Base-by-base conservation (phyloP, 2,113 vertebrate species). In the Canis aureus region DNA sequence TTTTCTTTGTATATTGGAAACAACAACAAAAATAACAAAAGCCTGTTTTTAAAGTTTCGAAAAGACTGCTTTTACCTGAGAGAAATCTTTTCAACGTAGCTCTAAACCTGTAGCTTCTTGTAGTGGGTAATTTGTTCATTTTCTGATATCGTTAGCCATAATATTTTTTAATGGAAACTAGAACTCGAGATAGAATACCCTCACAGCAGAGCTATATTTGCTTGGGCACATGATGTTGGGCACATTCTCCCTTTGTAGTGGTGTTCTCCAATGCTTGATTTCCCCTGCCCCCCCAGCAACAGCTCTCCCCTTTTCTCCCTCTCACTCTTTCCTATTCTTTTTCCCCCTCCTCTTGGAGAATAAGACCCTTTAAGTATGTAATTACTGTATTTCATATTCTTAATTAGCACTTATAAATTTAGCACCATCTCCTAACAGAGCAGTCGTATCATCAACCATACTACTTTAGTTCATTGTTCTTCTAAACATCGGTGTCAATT, bases 81-180 rank as follows among this genome's bases (percentile, higher is more conserved):
- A 91, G 83, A 88, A 96, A 84, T 17, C 32, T 93, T 79, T 89
- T 53, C 53, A 94, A 92, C n/a, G 84, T 59, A 57, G 25, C 4
- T 71, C 43, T 81, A 49, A 89, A 17, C 49, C 49, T 84, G 5
- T 73, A 59, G 35, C 53, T 94, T 84, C 49, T 89, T 38, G 5
- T 62, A 27, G 38, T 23, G 51, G 82, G n/a, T 71, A 27, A 71
- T 59, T 15, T 66, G 2, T 69, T 93, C 27, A 55, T 91, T 35
- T 43, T 90, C 43, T 93, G 59, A 3, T 66, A 29, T 89, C 23
- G 11, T 85, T 91, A 38, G 19, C 19, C 29, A 20, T 60, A 62
- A 10, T 62, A 78, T 78, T 55, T 25, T 78, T 57, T 89, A 59
- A 27, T 57, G 23, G 51, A 80, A 13, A 64, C 11, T 67, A 11